Evolutionary conservation across 2,113 vertebrate species (phyloP).

Genomic region (Zapornia atra): DNA sequence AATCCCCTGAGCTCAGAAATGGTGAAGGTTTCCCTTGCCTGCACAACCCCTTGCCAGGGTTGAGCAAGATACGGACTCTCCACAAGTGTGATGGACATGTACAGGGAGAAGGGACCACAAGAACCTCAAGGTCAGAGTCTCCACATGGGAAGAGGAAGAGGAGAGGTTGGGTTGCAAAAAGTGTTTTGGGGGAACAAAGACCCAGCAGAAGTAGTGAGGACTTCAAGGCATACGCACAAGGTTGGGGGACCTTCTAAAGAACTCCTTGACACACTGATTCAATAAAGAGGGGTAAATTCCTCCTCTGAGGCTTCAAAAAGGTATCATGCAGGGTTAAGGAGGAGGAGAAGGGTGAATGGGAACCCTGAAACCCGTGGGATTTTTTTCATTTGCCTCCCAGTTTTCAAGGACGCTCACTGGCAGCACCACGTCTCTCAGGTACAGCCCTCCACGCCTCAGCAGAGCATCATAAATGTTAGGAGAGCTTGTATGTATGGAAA

Average conservation of each 20-base stretch:
- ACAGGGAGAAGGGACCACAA: rapidly evolving
- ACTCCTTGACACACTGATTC: background rate
- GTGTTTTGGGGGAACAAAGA: background rate
- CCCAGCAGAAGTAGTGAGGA: background rate
- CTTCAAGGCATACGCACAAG: background rate
- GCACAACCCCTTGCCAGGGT: too few relatives aligned
- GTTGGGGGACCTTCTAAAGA: background rate
- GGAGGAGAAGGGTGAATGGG: background rate
- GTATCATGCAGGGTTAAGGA: background rate
- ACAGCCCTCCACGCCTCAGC: background rate
- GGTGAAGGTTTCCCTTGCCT: background rate
- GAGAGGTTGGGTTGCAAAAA: background rate
- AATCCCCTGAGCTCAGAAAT: background rate
- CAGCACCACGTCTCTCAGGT: background rate
- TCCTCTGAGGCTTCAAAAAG: background rate
- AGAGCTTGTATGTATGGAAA: background rate
- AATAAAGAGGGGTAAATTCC: background rate
- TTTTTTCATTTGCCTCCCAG: background rate
- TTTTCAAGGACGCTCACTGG: background rate
- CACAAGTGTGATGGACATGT: background rate
- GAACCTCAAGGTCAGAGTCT: background rate
- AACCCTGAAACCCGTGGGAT: background rate
- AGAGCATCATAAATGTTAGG: background rate
- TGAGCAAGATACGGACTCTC: background rate
- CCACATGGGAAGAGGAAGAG: background rate